Evolutionary conservation across 2,113 vertebrate species (phyloP), one percentile per base, ranked within the genome.

Genomic region (Indicator indicator): DNA sequence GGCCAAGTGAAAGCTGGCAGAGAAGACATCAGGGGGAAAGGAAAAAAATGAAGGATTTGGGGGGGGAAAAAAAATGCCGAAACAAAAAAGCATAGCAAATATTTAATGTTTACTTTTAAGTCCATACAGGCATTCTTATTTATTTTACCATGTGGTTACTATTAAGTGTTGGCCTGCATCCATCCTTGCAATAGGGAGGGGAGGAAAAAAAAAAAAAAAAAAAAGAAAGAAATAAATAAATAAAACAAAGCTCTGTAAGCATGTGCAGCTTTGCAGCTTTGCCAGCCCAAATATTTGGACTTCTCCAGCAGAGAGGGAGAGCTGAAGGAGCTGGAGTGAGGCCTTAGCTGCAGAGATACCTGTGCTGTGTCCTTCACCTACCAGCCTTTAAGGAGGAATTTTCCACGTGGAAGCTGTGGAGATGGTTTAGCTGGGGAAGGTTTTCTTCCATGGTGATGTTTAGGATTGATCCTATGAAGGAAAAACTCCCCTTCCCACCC

Each of bases 81-180:
- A 36, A 36, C 16, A 64, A 92, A 93, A 77, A 90, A 72, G 38
- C 54, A 78, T 77, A 88, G 92, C 82, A 94, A 95, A 96, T 92
- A 96, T 88, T 95, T 70, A 90, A 87, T 91, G 50, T 95, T 92
- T 75, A 95, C 93, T 96, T 96, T 95, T 59, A 95, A 95, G 86
- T 84, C 91, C 59, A 91, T 93, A 74, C 83, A 86, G 88, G 72
- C 90, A 91, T 95, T 97, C 80, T 88, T 96, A 92, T 96, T 96
- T 96, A 96, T 97, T 94, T 96, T 94, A 94, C 94, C 94, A 96
- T 95, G 93, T 97, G 95, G 95, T 95, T 94, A 91, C 92, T 92
- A 96, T 97, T 97, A 97, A 97, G 70, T 9, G 1, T 81, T 96
- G 94, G 94, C 80, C 94, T 87, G 62, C 75, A 95, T 85, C 93